Base-by-base conservation (phyloP, 2,888 invertebrate species). In the Synanthedon andrenaeformis region DNA sequence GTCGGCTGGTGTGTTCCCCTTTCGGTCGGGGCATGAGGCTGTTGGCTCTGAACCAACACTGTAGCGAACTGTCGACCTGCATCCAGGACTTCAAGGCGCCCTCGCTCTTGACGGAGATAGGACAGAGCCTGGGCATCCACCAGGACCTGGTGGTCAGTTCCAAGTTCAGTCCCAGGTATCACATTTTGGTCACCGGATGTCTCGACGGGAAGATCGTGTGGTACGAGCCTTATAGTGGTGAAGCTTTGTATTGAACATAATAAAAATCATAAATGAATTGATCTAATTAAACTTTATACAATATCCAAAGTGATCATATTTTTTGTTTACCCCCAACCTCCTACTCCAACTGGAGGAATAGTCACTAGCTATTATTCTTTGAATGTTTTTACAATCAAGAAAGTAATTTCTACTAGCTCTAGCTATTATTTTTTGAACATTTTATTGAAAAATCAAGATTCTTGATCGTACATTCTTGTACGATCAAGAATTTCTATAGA, bases 111-210 rank as follows among this genome's bases (percentile, higher is more conserved):
- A 66, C 70, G 56, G 93, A 94, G 66, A 77, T 96, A 4, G 91
- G 92, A 0, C 90, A 90, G 64, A 92, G 91, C 64, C 88, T 93
- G 56, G 93, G 93, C 65, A 70, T 79, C 48, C 96, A 97, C 74
- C 88, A 90, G 52, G 94, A 95, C 69, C 92, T 94, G 56, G 96
- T 97, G 17, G 93, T 97, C 53, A 94, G 96, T 73, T 94, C 96
- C 61, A 94, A 94, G 77, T 97, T 97, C 79, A 96, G 94, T 59
- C 97, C 97, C 0, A 90, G 90, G 28, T 94, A 96, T 74, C 94
- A 93, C 67, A 88, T 96, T 62, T 89, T 97, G 42, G 97, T 96
- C 45, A 95, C 96, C 14, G 98, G 98, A 13, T 97, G 97, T 78
- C 90, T 96, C 51, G 92, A 92, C 57, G 97, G 97, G 28, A 92